Percentiles rank a stretch among this genome's conserved stretches.
phyloP scores from a whole-genome alignment of 1,140 invertebrate genomes.

The Brachionus rotundiformis region DNA sequence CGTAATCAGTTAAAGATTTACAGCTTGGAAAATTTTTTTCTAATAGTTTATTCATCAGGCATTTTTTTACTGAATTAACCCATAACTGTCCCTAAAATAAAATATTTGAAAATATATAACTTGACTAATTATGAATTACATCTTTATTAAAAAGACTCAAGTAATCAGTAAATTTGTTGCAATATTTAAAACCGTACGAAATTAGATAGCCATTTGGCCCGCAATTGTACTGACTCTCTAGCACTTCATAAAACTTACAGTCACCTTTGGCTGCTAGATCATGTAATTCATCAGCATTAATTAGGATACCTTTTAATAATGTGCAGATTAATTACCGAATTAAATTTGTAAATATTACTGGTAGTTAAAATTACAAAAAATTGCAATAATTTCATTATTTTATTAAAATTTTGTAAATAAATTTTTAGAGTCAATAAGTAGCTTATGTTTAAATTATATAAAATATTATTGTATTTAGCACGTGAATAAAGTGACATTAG shows the following conservation, averaged over 20 bases:
- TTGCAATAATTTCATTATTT: neutral
- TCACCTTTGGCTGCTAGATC: constrained; percentile 1
- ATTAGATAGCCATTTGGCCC: neutral
- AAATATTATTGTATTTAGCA: neutral
- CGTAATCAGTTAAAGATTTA: constrained; percentile 27
- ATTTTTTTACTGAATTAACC: constrained; percentile 41
- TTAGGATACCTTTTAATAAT: neutral
- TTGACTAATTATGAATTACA: neutral
- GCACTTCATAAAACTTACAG: constrained; percentile 19
- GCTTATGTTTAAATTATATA: neutral
- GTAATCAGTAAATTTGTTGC: neutral
- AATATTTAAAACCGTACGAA: constrained; percentile 25
- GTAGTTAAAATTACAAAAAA: neutral
- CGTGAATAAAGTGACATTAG: no score
- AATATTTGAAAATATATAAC: neutral
- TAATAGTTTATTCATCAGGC: constrained; percentile 12
- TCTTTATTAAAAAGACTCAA: neutral
- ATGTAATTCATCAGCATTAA: neutral
- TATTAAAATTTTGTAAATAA: neutral
- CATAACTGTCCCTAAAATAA: constrained; percentile 28
- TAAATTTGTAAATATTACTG: neutral
- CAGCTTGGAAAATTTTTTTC: neutral
- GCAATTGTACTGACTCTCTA: neutral
- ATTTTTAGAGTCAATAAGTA: no score
- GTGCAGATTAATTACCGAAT: neutral